A percentile compares a stretch with the other conserved stretches of the same genome.
phyloP scores from a whole-genome alignment of 23 tunicate species.

The Botrylloides violaceus region DNA sequence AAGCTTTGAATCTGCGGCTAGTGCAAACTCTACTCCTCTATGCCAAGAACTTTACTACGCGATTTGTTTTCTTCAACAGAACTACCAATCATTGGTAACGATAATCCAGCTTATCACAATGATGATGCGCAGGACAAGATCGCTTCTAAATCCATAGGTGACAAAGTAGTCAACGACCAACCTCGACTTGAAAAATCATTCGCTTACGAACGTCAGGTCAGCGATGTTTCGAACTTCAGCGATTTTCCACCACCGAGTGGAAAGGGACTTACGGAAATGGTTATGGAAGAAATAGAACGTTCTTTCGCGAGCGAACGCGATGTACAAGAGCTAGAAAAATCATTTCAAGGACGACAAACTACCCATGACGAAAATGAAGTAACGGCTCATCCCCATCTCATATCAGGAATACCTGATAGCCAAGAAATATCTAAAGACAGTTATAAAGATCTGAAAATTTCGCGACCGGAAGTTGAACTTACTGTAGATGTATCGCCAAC shows the following conservation, averaged over 20 bases:
- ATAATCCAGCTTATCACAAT: not conserved
- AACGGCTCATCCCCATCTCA: too few species aligned
- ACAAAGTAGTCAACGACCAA: not conserved
- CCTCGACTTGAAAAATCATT: not conserved
- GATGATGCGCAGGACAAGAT: not conserved
- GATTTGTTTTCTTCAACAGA: too few species aligned
- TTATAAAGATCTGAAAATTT: too few species aligned
- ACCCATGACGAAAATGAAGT: too few species aligned
- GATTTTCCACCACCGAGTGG: not conserved
- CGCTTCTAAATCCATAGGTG: not conserved
- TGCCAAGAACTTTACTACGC: too few species aligned
- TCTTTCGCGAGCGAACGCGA: not conserved
- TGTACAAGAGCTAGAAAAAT: not conserved
- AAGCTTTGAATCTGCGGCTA: too few species aligned
- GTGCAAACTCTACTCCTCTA: too few species aligned
- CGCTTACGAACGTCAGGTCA: not conserved
- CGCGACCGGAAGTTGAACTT: too few species aligned
- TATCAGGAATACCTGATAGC: too few species aligned
- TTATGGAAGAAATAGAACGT: conserved; percentile 2
- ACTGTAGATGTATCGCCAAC: too few species aligned
- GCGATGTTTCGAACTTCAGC: not conserved
- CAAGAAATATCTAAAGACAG: too few species aligned
- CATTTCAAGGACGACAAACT: not conserved
- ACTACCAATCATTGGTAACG: not conserved
- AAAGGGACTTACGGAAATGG: conserved; percentile 16